A percentile compares a stretch with the other conserved stretches of the same genome.
Evolutionary conservation across 2,797 vertebrate species (phyloP).

Genomic region (Salmo trutta): DNA sequence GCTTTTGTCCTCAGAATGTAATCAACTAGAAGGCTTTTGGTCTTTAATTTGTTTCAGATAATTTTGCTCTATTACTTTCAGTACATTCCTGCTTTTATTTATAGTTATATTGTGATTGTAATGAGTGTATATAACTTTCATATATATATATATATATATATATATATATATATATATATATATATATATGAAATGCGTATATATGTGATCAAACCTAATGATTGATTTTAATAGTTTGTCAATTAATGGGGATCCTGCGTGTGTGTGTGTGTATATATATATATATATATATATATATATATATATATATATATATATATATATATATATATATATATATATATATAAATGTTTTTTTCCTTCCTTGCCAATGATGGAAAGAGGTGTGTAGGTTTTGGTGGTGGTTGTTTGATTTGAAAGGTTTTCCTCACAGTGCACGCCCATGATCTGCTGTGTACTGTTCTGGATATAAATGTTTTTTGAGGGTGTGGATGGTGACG

Average conservation of each 20-base stretch:
- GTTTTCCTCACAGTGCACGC: conserved; percentile 47
- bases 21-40: conserved; percentile 57
- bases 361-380: conserved; percentile 42
- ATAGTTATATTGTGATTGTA: conserved; percentile 75
- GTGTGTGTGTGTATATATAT: conserved; percentile 24
- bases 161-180: conserved; percentile 66
- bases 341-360: conserved; percentile 47
- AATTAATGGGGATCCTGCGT: background rate
- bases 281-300: conserved; percentile 48
- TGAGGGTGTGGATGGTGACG: conserved; percentile 3
- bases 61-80: conserved; percentile 66
- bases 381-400: conserved; percentile 61
- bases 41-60: conserved; percentile 59
- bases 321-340: conserved; percentile 16
- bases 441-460: conserved; percentile 9
- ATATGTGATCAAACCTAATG: conserved; percentile 42
- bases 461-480: background rate
- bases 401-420: conserved; percentile 31
- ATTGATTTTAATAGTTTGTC: background rate
- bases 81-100: conserved; percentile 82
- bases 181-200: conserved; percentile 39
- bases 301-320: conserved; percentile 61
- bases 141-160: conserved; percentile 64
- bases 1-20: conserved; percentile 51
- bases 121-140: conserved; percentile 75